Evolutionary conservation across 2,888 invertebrate genomes (phyloP).

Genomic region (Ornithoptera priamus): DNA sequence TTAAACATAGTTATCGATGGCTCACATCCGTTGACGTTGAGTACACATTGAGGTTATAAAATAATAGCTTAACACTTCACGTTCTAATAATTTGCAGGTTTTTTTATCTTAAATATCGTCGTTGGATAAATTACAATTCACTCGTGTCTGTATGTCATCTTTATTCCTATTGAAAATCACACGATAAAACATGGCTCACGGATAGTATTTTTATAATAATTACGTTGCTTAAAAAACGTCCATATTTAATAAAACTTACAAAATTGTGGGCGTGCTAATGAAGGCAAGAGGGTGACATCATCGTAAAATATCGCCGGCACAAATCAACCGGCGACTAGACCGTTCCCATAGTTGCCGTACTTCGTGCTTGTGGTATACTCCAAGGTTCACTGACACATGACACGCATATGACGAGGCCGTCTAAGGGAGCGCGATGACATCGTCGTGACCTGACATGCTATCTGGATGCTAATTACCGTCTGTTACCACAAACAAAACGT

Average conservation of each 20-base stretch:
- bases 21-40: constrained; percentile 16
- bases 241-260: not conserved
- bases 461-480: constrained; percentile 71
- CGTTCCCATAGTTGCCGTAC: constrained; percentile 23
- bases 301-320: constrained; percentile 24
- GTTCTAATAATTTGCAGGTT: constrained; percentile 10
- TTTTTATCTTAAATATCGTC: not conserved
- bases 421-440: constrained; percentile 40
- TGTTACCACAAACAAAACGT: constrained; percentile 54
- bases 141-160: not conserved
- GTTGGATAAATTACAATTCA: not conserved
- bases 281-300: constrained; percentile 27
- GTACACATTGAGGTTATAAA: constrained; percentile 7
- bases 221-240: constrained; percentile 7
- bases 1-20: constrained; percentile 12
- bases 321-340: constrained; percentile 31
- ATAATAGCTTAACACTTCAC: constrained; percentile 5
- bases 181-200: not conserved
- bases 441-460: constrained; percentile 66
- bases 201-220: not conserved
- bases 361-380: constrained; percentile 27
- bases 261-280: constrained; percentile 19
- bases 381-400: constrained; percentile 64
- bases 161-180: not conserved
- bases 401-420: constrained; percentile 46